Conservation (phyloP, 1,140 invertebrate species). For the Harlomillsia oculata region DNA sequence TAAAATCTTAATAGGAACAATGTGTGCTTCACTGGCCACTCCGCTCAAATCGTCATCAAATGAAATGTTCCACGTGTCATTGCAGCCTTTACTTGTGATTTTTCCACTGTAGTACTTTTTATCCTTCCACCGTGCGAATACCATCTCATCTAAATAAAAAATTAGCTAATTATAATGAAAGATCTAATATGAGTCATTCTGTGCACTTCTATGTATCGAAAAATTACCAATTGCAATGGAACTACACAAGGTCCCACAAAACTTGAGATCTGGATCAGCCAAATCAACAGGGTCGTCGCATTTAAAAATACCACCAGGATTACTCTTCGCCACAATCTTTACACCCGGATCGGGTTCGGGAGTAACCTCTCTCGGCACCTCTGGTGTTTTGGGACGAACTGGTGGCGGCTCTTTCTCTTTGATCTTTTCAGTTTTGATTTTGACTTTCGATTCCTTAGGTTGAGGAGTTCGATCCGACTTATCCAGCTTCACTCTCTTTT, state of each 20-base stretch:
- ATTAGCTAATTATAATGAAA: background rate
- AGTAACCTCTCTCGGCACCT: too few species aligned
- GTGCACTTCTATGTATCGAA: background rate
- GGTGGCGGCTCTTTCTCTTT: background rate
- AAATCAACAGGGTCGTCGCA: background rate
- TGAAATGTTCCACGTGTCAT: slow-evolving; percentile 23
- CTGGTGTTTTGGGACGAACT: background rate
- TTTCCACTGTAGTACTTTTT: slow-evolving; percentile 31
- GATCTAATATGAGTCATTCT: background rate
- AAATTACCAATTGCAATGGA: slow-evolving; percentile 12
- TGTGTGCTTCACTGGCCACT: slow-evolving; percentile 25
- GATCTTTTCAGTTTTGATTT: background rate
- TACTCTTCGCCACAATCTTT: too few species aligned
- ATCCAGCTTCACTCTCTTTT: background rate
- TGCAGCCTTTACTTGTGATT: slow-evolving; percentile 20
- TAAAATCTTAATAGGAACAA: slow-evolving; percentile 26
- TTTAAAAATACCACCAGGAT: too few species aligned
- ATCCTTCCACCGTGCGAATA: slow-evolving; percentile 34
- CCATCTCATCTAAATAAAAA: slow-evolving; percentile 8
- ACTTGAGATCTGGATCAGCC: background rate
- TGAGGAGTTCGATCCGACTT: background rate
- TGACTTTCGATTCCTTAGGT: background rate
- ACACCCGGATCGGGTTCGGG: too few species aligned
- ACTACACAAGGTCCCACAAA: slow-evolving; percentile 4
- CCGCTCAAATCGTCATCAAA: slow-evolving; percentile 27